phyloP scores from a whole-genome alignment of 2,113 vertebrate species.

The Platichthys flesus region DNA sequence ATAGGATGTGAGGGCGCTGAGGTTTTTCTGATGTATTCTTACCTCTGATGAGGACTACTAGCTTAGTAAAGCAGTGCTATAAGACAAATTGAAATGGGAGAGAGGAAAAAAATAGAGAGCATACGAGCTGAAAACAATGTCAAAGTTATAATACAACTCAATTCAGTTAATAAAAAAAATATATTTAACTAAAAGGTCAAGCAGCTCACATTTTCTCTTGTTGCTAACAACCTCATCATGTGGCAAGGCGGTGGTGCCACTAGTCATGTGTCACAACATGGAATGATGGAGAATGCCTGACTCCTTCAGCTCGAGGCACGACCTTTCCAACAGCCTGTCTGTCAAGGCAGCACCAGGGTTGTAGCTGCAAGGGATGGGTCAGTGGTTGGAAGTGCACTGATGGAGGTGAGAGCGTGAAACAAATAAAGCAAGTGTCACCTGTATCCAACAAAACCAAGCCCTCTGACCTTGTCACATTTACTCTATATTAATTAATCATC shows the following conservation, averaged over 20 bases:
- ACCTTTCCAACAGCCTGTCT: slow-evolving; percentile 69
- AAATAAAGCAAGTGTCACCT: slow-evolving; percentile 1
- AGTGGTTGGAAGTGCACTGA: slow-evolving; percentile 14
- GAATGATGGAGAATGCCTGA: slow-evolving; percentile 29
- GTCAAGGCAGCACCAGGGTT: slow-evolving; percentile 43
- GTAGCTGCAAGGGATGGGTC: slow-evolving; percentile 39
- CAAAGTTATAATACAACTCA: too few relatives aligned
- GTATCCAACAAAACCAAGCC: slow-evolving; percentile 11
- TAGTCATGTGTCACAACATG: slow-evolving; percentile 67
- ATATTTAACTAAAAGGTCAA: slow-evolving; percentile 50
- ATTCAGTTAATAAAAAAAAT: not conserved
- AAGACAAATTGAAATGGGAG: not conserved
- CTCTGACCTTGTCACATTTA: slow-evolving; percentile 12
- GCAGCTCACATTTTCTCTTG: slow-evolving; percentile 36
- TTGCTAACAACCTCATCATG: slow-evolving; percentile 51
- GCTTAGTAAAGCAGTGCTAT: not conserved
- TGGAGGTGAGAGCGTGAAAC: slow-evolving; percentile 11
- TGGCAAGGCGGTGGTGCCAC: slow-evolving; percentile 36
- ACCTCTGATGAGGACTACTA: slow-evolving; percentile 24
- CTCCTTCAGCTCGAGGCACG: slow-evolving; percentile 44
- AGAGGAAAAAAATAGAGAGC: not conserved
- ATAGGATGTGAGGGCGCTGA: slow-evolving; percentile 16
- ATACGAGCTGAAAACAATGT: not conserved
- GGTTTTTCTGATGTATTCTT: slow-evolving; percentile 42
- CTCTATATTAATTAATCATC: not conserved